phyloP scores from a whole-genome alignment of 2,797 vertebrate genomes.

The Rallus crepitans region DNA sequence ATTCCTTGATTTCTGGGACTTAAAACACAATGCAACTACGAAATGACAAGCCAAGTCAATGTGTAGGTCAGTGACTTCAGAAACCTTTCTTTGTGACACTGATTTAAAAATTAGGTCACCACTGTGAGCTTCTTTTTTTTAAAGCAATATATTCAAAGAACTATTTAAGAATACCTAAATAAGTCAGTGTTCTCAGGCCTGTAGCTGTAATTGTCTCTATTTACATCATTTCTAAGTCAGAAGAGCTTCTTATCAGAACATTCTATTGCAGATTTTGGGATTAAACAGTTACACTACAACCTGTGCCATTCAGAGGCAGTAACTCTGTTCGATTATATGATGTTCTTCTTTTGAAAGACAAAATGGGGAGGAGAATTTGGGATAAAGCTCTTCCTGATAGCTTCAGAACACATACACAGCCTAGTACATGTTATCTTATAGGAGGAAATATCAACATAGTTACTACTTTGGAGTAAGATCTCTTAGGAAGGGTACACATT shows the following conservation, averaged over 20 bases:
- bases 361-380: neutral
- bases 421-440: neutral
- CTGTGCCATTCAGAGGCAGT: neutral
- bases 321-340: neutral
- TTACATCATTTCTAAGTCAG: neutral
- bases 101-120: slow-evolving; percentile 14
- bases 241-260: neutral
- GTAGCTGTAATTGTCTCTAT: neutral
- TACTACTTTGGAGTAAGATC: neutral
- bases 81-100: neutral
- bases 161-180: neutral
- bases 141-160: neutral
- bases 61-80: neutral
- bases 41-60: neutral
- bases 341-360: neutral
- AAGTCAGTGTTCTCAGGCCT: neutral
- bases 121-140: neutral
- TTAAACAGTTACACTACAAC: neutral
- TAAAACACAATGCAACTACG: neutral
- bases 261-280: neutral
- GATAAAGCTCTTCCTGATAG: neutral
- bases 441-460: neutral
- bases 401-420: neutral
- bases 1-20: neutral
- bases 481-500: neutral